Evolutionary conservation across 2,888 invertebrate species (phyloP), one percentile per base, ranked within the genome.

Genomic region (Acrobasis suavella): DNA sequence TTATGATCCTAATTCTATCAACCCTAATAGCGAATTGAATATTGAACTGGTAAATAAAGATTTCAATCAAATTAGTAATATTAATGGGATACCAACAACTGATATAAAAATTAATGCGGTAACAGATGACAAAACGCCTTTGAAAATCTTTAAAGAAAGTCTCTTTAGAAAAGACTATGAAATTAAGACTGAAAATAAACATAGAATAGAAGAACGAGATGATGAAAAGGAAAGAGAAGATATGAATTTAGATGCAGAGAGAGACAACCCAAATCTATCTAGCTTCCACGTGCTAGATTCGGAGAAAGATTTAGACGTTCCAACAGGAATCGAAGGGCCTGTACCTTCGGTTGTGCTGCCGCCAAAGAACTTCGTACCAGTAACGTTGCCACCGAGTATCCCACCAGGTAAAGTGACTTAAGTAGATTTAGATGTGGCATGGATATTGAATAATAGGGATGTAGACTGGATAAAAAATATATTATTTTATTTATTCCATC

Each of bases 291-390:
- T 93, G 2, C 86, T 93, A 67, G 85, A 92, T 65, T 74, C 85
- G 0, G 92, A 91, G 1, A 86, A 80, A 65, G 93, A 93, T 74
- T 74, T 93, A 62, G 92, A 92, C 50, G 86, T 92, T 0, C 93
- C 93, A 0, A 70, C 81, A 0, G 92, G 93, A 0, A 51, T 89
- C 0, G 93, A 93, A 75, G 93, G 93, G 0, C 91, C 91, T 0
- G 70, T 87, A 1, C 90, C 92, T 0, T 75, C 81, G 0, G 69
- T 85, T 2, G 85, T 86, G 0, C 66, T 88, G 38, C 93, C 93
- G 0, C 92, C 92, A 1, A 73, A 76, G 0, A 75, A 80, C 62
- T 87, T 79, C 39, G 60, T 75, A 5, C 16, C 62, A 0, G 65
- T 64, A 10, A 55, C 64, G 12, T 68, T 70, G 22, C 71, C 72